Evolutionary conservation across 2,888 invertebrate species (phyloP), one percentile per base, ranked within the genome.

Genomic region (Punctoribates punctum): DNA sequence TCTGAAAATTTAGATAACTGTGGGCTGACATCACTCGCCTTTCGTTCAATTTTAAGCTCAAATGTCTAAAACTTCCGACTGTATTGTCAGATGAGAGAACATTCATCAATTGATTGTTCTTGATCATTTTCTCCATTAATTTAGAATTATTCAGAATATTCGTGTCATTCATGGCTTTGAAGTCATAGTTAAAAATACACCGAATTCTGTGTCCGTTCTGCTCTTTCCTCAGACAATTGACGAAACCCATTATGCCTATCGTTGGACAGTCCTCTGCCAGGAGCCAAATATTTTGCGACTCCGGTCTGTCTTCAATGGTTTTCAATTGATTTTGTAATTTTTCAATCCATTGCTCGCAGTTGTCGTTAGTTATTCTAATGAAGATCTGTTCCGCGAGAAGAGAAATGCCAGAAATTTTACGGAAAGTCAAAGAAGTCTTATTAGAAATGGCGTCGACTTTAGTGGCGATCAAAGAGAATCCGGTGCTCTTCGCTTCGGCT

Each of bases 1-100:
- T 90, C 80, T 94, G 84, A 0, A 95, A 91, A 85, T 98, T 97
- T 73, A 97, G 91, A 85, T 94, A 97, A n/a, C 97, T 96, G 85
- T 96, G 94, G 83, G 94, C 91, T 25, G 48, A 17, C 20, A 8
- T 17, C 5, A 76, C 94, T 3, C 4, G 1, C 1, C n/a, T 51
- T 51, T 23, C 5, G 23, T 60, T 29, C 11, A 17, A 77, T 54
- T 74, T 65, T 6, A 34, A 23, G 1, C 34, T 11, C 3, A 29
- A 25, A 25, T 73, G 27, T 73, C 60, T 51, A 11, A 57, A 46
- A 46, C 46, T 48, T 46, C 42, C 29, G 6, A 3, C 15, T 74
- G 29, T 85, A 20, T 79, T 77, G 25, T 84, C 85, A 80, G 84
- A 83, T 74, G 82, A 81, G 80, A 82, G 84, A 57, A 86, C 82